Evolutionary conservation across 1,140 invertebrate species (phyloP).

Genomic region (Ridgeia piscesae): DNA sequence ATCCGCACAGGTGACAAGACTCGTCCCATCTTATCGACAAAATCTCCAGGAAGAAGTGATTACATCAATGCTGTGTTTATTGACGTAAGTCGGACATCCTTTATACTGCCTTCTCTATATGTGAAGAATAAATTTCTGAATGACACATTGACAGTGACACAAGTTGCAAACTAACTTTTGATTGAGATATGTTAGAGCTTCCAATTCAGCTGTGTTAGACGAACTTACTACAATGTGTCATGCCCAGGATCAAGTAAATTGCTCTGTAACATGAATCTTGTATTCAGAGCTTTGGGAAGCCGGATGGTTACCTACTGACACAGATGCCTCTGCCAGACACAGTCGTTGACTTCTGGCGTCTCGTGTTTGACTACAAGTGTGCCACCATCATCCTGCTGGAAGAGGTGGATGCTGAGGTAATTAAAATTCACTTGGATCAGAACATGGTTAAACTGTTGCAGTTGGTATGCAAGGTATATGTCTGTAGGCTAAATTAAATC

Average conservation of each 20-base stretch:
- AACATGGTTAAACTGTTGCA: no score
- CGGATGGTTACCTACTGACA: slow-evolving; percentile 55
- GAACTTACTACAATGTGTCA: neutral
- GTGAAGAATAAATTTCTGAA: neutral
- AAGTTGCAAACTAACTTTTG: neutral
- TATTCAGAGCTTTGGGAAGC: slow-evolving; percentile 53
- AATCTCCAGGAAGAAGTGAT: neutral
- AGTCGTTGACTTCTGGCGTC: slow-evolving; percentile 54
- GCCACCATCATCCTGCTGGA: slow-evolving; percentile 51
- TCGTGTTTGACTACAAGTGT: slow-evolving; percentile 52
- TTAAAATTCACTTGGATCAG: neutral
- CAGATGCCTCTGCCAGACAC: slow-evolving; percentile 56
- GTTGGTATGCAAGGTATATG: neutral
- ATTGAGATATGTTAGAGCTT: neutral
- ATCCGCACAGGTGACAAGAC: neutral
- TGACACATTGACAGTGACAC: no score
- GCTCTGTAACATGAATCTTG: neutral
- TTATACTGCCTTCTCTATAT: neutral
- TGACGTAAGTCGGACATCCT: slow-evolving; percentile 18
- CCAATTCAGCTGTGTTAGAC: neutral
- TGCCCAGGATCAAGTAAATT: neutral
- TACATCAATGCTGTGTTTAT: slow-evolving; percentile 27
- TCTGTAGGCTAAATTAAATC: no score
- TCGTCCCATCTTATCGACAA: neutral
- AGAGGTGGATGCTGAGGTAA: neutral